These are phyloP conservation scores for Melitaea athalia DNA, from an alignment of 2,888 invertebrate genomes.

Conservation along the genomic window DNA sequence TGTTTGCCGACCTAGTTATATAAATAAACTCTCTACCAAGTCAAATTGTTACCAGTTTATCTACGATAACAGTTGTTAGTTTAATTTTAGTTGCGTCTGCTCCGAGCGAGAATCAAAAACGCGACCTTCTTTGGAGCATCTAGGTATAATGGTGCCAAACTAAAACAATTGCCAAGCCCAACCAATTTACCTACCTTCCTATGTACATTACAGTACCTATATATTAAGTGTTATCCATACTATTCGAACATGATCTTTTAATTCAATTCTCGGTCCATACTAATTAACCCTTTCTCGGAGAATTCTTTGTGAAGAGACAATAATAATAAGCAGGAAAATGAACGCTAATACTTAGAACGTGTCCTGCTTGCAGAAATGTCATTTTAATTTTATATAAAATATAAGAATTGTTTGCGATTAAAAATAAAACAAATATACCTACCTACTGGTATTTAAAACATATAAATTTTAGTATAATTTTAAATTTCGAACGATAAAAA, in stretches of 20 bases:
- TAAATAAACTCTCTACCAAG: no score
- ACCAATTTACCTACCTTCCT: no score
- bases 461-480: background rate
- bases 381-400: slow-evolving; percentile 2
- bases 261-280: slow-evolving; percentile 73
- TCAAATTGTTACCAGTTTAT: no score
- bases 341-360: slow-evolving; percentile 42
- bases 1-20: no score
- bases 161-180: no score
- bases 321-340: slow-evolving; percentile 68
- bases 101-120: background rate
- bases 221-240: slow-evolving; percentile 50
- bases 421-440: background rate
- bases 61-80: no score
- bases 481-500: no score
- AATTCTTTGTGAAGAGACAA: slow-evolving; percentile 70
- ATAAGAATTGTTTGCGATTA: background rate
- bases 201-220: no score
- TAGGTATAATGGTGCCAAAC: no score
- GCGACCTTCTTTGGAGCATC: no score
- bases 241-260: slow-evolving; percentile 55
- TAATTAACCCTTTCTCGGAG: slow-evolving; percentile 74
- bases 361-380: slow-evolving; percentile 36
- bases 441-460: background rate
- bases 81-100: background rate